A percentile compares a stretch with the other conserved stretches of the same genome.
Evolutionary conservation across 2,888 invertebrate genomes (phyloP).

Genomic region (Eristalinus aeneus): DNA sequence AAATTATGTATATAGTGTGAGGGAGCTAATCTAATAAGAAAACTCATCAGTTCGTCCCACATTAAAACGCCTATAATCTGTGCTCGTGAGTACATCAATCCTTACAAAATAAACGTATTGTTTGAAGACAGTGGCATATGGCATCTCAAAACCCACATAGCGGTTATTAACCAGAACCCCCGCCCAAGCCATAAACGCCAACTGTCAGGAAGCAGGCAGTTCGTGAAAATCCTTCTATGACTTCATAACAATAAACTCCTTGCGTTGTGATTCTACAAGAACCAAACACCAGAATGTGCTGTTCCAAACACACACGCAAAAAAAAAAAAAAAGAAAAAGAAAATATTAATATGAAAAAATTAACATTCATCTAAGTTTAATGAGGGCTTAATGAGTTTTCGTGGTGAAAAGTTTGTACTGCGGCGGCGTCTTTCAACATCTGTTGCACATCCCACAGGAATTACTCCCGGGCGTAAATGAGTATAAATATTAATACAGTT

Average conservation of each 20-base stretch:
- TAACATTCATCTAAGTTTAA: conserved; percentile 65
- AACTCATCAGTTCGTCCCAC: neutral
- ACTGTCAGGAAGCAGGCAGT: neutral
- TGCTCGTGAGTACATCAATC: neutral
- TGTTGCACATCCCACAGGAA: conserved; percentile 66
- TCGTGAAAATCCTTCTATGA: neutral
- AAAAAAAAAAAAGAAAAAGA: no score
- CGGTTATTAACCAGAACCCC: neutral
- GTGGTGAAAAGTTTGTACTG: conserved; percentile 42
- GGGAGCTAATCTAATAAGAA: neutral
- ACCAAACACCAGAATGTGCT: conserved; percentile 12
- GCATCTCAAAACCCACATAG: neutral
- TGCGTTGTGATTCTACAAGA: neutral
- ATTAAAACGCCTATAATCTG: neutral
- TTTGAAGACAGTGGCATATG: neutral
- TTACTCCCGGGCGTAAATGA: conserved; percentile 50
- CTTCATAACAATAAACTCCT: neutral
- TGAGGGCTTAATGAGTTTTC: conserved; percentile 63
- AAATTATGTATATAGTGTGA: neutral
- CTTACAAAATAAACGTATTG: neutral
- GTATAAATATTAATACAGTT: conserved; percentile 70
- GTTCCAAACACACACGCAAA: no score
- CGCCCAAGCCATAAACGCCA: conserved; percentile 1
- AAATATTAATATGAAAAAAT: conserved; percentile 51
- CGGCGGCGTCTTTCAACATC: conserved; percentile 41